Percentiles rank a stretch among this genome's conserved stretches.
Evolutionary conservation across 2,113 vertebrate genomes (phyloP).

Genomic region (Galeopterus variegatus): DNA sequence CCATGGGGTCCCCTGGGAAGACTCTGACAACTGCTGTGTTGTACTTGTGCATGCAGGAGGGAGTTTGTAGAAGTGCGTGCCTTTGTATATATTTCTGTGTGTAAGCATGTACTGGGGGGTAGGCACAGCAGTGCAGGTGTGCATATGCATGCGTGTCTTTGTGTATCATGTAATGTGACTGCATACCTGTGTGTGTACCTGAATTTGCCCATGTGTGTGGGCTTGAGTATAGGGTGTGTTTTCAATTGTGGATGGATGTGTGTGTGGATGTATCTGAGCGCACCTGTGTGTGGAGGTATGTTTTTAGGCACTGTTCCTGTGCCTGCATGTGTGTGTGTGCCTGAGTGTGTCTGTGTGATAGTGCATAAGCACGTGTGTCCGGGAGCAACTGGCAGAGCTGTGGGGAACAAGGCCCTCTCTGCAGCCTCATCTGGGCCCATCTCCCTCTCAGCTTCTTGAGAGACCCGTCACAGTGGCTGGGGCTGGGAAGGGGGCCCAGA

Average conservation of each 20-base stretch:
- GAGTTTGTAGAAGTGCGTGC: too few species aligned
- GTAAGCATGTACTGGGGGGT: background rate
- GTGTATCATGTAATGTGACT: background rate
- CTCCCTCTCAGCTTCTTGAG: slow-evolving; percentile 18
- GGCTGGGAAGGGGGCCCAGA: background rate
- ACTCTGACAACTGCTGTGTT: rapidly evolving
- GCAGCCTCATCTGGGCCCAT: background rate
- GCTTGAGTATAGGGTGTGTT: background rate
- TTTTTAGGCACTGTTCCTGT: background rate
- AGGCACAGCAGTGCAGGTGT: background rate
- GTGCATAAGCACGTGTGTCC: background rate
- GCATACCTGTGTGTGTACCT: background rate
- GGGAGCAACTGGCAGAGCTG: background rate
- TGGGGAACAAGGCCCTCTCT: background rate
- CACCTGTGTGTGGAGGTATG: too few species aligned
- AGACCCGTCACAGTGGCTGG: background rate
- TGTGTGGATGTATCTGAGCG: background rate
- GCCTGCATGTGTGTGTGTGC: background rate
- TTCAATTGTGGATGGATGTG: too few species aligned
- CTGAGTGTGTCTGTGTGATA: background rate
- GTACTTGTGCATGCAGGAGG: background rate
- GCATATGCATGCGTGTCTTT: background rate
- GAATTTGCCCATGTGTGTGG: background rate
- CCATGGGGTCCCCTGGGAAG: background rate
- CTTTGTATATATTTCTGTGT: rapidly evolving